Percentiles rank a stretch among this genome's conserved stretches.
Conservation (phyloP, 1,140 invertebrate genomes). For the Psix sp. region DNA sequence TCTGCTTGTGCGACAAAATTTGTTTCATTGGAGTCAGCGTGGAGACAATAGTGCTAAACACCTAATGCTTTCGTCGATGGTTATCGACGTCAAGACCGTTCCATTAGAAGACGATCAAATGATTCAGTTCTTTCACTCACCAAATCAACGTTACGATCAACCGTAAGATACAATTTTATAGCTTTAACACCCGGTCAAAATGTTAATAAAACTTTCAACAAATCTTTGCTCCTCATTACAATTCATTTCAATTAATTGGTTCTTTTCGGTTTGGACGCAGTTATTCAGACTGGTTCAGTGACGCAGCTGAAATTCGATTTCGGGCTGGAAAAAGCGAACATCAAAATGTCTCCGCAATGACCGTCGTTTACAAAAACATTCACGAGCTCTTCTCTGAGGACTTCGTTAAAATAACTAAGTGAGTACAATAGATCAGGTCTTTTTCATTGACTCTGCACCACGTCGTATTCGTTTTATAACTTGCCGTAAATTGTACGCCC, state of each 20-base stretch:
- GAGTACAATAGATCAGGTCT: conserved; percentile 6
- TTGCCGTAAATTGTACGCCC: conserved; percentile 9
- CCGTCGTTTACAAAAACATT: conserved; percentile 44
- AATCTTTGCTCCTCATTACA: background rate
- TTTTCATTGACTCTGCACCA: background rate
- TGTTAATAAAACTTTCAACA: conserved; percentile 26
- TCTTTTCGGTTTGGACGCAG: conserved; percentile 12
- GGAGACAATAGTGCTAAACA: conserved; percentile 37
- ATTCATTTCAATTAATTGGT: conserved; percentile 8
- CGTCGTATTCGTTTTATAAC: conserved; percentile 7
- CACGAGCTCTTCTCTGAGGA: conserved; percentile 42
- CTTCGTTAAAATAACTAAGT: conserved; percentile 41
- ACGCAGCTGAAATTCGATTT: conserved; percentile 7
- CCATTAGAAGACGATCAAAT: conserved; percentile 23
- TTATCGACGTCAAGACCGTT: conserved; percentile 41
- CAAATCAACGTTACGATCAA: conserved; percentile 20
- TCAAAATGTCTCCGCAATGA: conserved; percentile 9
- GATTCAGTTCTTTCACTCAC: conserved; percentile 25
- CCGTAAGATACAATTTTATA: conserved; percentile 36
- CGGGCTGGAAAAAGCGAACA: conserved; percentile 2
- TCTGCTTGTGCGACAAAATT: conserved; percentile 57
- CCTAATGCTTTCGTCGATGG: conserved; percentile 39
- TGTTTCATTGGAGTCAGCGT: conserved; percentile 55
- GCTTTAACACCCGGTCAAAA: conserved; percentile 12
- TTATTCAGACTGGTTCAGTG: conserved; percentile 40